Evolutionary conservation across 2,113 vertebrate genomes (phyloP).

Genomic region (Nestor notabilis): DNA sequence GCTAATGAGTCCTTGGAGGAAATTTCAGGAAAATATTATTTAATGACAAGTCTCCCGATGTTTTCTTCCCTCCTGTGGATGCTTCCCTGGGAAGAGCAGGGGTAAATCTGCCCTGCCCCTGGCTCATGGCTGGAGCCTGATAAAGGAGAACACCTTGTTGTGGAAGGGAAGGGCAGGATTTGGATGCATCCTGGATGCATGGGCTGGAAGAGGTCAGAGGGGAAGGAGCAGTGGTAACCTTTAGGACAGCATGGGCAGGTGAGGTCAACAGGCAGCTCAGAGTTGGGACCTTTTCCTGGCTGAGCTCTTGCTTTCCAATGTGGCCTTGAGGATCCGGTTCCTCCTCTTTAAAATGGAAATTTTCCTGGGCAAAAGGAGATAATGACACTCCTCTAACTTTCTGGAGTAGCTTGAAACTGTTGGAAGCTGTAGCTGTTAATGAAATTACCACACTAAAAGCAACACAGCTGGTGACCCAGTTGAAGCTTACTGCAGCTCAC

Average conservation of each 20-base stretch:
- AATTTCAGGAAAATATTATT: neutral
- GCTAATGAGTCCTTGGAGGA: neutral
- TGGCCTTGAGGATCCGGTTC: neutral
- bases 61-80: neutral
- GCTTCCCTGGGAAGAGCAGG: neutral
- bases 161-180: neutral
- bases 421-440: neutral
- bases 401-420: neutral
- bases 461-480: neutral
- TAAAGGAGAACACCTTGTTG: neutral
- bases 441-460: neutral
- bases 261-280: neutral
- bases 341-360: neutral
- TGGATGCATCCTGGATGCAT: fast-evolving
- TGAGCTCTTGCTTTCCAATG: neutral
- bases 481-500: neutral
- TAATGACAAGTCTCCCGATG: neutral
- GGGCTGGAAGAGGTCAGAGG: neutral
- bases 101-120: neutral
- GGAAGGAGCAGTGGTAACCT: neutral
- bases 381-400: neutral
- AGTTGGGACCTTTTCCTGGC: neutral
- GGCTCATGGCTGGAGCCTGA: fast-evolving
- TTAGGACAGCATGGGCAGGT: neutral
- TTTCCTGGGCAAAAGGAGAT: neutral